These are phyloP conservation scores for Erpornis zantholeuca DNA, from an alignment of 2,113 vertebrate genomes.

Conservation along the genomic window DNA sequence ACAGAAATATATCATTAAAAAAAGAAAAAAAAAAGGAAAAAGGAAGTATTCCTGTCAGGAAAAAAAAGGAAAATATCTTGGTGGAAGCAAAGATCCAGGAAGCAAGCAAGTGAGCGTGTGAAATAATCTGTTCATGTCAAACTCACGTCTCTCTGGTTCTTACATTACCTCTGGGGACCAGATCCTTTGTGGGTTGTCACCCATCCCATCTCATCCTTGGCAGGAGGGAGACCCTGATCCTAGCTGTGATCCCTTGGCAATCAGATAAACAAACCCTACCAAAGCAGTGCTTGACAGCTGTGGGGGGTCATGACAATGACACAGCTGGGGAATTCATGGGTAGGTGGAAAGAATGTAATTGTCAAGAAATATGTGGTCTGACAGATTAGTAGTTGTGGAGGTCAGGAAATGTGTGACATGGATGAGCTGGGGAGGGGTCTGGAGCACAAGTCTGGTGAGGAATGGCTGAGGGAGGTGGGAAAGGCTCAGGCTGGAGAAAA, in stretches of 20 bases:
- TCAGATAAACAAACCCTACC: not conserved
- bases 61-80: not conserved
- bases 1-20: not conserved
- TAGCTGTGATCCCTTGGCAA: not conserved
- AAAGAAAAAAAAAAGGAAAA: not conserved
- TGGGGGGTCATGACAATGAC: not conserved
- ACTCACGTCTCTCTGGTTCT: not conserved
- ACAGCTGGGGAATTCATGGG: not conserved
- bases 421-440: not conserved
- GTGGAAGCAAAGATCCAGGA: not conserved
- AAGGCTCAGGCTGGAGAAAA: not conserved
- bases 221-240: not conserved
- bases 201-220: not conserved
- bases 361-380: not conserved
- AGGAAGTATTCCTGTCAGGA: not conserved
- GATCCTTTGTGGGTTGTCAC: accelerated
- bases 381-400: accelerated
- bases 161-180: accelerated
- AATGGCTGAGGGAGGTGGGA: not conserved
- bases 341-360: not conserved
- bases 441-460: not conserved
- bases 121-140: accelerated
- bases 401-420: not conserved
- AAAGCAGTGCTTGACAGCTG: not conserved
- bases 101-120: accelerated